These are phyloP conservation scores for Hypena proboscidalis DNA, from an alignment of 2,888 invertebrate genomes.

Conservation along the genomic window DNA sequence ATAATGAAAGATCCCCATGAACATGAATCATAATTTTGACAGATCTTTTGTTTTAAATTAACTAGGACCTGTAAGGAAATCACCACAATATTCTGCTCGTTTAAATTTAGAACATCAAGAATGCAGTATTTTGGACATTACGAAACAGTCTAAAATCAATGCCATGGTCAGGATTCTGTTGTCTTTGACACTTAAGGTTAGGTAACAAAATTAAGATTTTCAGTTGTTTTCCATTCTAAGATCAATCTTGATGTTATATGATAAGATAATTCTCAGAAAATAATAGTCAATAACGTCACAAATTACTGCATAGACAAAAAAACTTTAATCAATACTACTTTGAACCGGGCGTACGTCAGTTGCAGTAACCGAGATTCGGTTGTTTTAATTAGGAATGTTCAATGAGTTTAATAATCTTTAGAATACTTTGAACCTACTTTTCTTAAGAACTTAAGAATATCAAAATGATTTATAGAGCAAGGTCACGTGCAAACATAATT, in stretches of 20 bases:
- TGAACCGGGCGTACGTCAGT: slow-evolving; percentile 14
- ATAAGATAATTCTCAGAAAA: too few species aligned
- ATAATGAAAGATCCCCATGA: too few species aligned
- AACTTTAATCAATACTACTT: slow-evolving; percentile 34
- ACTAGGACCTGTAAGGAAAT: too few species aligned
- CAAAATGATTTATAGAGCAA: slow-evolving; percentile 62
- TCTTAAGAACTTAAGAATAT: slow-evolving; percentile 18
- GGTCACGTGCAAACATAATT: slow-evolving; percentile 82
- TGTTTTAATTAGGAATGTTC: too few species aligned
- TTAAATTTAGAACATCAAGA: too few species aligned
- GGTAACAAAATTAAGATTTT: slow-evolving; percentile 44
- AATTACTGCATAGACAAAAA: not conserved
- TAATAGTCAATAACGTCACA: not conserved
- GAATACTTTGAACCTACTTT: too few species aligned
- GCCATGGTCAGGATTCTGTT: slow-evolving; percentile 50
- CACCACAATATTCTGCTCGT: too few species aligned
- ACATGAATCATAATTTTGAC: too few species aligned
- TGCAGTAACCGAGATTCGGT: slow-evolving; percentile 22
- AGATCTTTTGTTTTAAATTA: too few species aligned
- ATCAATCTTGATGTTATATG: too few species aligned
- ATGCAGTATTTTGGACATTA: slow-evolving; percentile 18
- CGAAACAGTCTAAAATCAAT: slow-evolving; percentile 51
- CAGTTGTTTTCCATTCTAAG: slow-evolving; percentile 17
- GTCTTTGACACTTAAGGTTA: slow-evolving; percentile 48
- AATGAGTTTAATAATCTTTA: too few species aligned